These are phyloP conservation scores for Cuculus canorus DNA, from an alignment of 2,797 vertebrate genomes.

Conservation along the genomic window DNA sequence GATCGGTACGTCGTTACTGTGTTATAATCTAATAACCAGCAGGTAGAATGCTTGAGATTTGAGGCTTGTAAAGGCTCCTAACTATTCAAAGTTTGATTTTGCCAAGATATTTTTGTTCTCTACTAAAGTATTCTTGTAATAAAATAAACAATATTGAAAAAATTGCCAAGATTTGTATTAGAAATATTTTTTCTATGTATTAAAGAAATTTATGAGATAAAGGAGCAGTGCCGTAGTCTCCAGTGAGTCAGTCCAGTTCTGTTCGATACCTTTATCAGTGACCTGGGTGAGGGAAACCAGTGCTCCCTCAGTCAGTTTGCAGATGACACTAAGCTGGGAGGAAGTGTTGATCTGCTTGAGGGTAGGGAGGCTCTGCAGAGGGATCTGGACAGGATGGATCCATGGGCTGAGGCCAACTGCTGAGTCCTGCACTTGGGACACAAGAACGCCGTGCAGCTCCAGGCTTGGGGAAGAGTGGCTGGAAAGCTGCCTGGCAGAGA, in stretches of 20 bases:
- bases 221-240: neutral
- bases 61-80: neutral
- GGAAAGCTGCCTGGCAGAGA: too few species aligned
- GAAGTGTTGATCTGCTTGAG: too few species aligned
- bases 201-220: neutral
- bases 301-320: too few species aligned
- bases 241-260: neutral
- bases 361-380: too few species aligned
- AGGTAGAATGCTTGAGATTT: neutral
- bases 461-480: too few species aligned
- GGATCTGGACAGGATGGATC: too few species aligned
- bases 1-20: fast-evolving
- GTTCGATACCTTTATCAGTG: too few species aligned
- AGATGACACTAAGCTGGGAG: too few species aligned
- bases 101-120: neutral
- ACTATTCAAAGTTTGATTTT: neutral
- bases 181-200: neutral
- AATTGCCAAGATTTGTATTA: neutral
- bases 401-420: too few species aligned
- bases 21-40: neutral
- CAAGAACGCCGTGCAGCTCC: too few species aligned
- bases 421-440: too few species aligned
- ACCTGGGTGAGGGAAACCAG: too few species aligned
- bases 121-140: neutral
- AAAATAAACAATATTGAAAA: neutral